Evolutionary conservation across 1,140 invertebrate species (phyloP), one percentile per base, ranked within the genome.

Genomic region (Cherax quadricarinatus): DNA sequence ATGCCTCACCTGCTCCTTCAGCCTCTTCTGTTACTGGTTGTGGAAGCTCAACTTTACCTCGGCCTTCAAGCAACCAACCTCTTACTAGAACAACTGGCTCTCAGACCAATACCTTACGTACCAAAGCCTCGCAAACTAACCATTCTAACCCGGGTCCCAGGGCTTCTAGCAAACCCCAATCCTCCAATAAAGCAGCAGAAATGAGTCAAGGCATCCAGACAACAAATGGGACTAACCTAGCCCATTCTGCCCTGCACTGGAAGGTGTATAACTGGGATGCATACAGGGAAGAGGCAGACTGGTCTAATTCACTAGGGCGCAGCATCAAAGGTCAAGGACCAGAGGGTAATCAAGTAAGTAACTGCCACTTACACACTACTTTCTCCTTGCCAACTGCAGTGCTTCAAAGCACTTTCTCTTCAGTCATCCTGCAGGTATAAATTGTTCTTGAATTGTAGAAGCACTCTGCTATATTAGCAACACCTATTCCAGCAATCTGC

Each of bases 221-320:
- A 41, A 57, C 88, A 70, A 78, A 83, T 75, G 88, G 81, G 49
- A 89, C 91, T 88, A 89, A 89, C 70, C 80, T 92, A 66, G 86
- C 91, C 81, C 91, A 88, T 70, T 88, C 86, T 88, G 87, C 86
- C 87, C 93, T 86, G 18, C 91, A 87, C 92, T 94, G 86, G 93
- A 93, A 66, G 90, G 57, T 93, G 57, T 87, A 84, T 93, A 88
- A 94, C 86, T 92, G 92, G 92, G 80, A 88, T 86, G 75, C 80
- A 79, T 66, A 62, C 82, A 88, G 86, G 83, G 86, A 89, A 73
- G 92, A 86, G 92, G 81, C 88, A 90, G 85, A 81, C 75, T 93
- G 87, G 78, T 85, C 89, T 82, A 79, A 87, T 87, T 88, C 92
- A 84, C 81, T 89, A 86, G 88, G 88, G 53, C 86, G 86, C 66